Base-by-base conservation (phyloP, 2,797 vertebrate genomes). In the Microctenopoma lineatum region DNA sequence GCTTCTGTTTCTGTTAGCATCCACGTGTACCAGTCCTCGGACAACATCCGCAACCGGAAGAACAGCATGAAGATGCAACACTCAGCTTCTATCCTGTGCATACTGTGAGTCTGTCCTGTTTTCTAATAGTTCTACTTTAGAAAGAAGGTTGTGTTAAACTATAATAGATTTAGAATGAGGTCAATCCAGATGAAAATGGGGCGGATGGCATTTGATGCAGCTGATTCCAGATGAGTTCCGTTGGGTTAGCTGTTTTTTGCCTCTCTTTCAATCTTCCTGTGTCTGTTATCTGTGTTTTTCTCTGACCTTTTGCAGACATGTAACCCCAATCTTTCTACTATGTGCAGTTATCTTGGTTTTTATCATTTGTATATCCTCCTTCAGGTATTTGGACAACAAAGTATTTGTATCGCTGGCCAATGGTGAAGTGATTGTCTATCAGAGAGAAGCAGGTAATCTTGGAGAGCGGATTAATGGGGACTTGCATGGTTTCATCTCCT, bases 1-100 rank as follows among this genome's bases (percentile, higher is more conserved):
- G 44, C 10, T n/a, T 80, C 46, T 60, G 25, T 76, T 54, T 47
- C 34, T 75, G 4, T 3, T 87, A 99, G 98, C 84, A 97, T 99
- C 84, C 98, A 99, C 0, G 97, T 99, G 79, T 99, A 99, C 89
- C 98, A 99, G 86, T 99, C 97, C 3, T 99, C 98, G 0, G 98
- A 99, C 91, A 99, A 98, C 90, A 99, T 99, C 90, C 96, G 98
- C 0, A 99, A 99, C 85, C 92, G 98, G 65, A 99, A 98, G 88
- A 99, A 99, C 94, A 99, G 98, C 92, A 95, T 99, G 97, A 99
- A 99, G 93, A 98, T 99, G 93, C 98, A 99, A 29, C 98, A 99
- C 4, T 73, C 95, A 0, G 97, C 98, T 0, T 94, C 98, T 0
- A 96, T 98, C 77, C 95, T 97, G 74, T 98, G 96, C 81, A 94